A percentile compares a stretch with the other conserved stretches of the same genome.
phyloP scores from a whole-genome alignment of 2,797 vertebrate species.

The Helarctos malayanus region DNA sequence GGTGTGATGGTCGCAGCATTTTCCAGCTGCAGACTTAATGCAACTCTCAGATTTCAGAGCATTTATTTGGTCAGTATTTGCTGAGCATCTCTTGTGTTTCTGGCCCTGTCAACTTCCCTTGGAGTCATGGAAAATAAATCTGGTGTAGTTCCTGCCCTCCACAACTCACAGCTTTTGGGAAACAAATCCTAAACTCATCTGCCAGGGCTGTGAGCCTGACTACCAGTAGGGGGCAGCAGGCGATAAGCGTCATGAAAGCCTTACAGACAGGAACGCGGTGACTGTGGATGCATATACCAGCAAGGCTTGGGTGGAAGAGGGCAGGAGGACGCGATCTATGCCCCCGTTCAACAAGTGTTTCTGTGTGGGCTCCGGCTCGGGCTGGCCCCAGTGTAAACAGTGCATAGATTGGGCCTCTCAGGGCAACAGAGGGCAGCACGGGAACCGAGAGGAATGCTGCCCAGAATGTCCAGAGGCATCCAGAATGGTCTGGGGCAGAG shows the following conservation, averaged over 20 bases:
- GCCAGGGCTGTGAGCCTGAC: too few relatives aligned
- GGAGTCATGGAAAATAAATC: not conserved
- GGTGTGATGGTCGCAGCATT: not conserved
- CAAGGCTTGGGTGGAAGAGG: not conserved
- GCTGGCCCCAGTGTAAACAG: too few relatives aligned
- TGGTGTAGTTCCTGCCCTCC: not conserved
- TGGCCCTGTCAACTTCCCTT: not conserved
- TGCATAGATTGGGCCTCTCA: not conserved
- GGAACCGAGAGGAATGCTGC: not conserved
- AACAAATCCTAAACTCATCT: not conserved
- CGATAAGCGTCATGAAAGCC: not conserved
- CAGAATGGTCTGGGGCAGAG: not conserved
- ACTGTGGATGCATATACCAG: not conserved
- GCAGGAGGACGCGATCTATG: rapidly evolving
- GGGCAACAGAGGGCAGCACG: rapidly evolving
- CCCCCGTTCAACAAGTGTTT: not conserved
- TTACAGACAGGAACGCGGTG: rapidly evolving
- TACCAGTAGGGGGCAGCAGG: slow-evolving; percentile 65
- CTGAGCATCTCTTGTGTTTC: not conserved
- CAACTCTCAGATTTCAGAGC: not conserved
- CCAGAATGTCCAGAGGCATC: not conserved
- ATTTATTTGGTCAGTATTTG: not conserved
- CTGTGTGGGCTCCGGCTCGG: not conserved
- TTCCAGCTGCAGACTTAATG: not conserved
- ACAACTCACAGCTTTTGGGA: not conserved